Base-by-base conservation (phyloP, 2,113 vertebrate species). In the Campylomormyrus tamandua region DNA sequence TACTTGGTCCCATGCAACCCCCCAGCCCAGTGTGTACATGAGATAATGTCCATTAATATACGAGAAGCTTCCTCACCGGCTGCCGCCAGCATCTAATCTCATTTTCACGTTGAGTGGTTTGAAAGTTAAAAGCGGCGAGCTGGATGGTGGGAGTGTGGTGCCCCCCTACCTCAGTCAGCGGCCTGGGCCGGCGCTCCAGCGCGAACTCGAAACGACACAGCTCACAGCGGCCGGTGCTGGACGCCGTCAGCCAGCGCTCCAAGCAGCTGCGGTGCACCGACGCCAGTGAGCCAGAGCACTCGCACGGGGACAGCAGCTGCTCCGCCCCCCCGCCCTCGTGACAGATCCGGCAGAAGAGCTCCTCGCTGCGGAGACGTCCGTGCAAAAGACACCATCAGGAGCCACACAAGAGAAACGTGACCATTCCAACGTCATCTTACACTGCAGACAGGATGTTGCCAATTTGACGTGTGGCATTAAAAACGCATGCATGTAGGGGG, bases 311-410 rank as follows among this genome's bases (percentile, higher is more conserved):
- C 62, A 96, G 90, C 85, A 96, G 94, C 89, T 94, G 93, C 42
- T 92, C 95, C 0, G 87, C 87, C 0, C 46, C 5, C 0, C 7
- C 0, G 77, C 56, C 94, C 83, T 96, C 95, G 15, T 96, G 95
- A 90, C 95, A 96, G 92, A 96, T 96, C 90, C 95, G 93, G 35
- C 95, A 96, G 89, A 96, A 94, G 0, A 88, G 92, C 39, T 95
- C 94, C 52, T 96, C 94, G 0, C 91, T 91, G 91, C 88, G 89
- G 46, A 91, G 77, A 50, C 92, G 90, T 52, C 48, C 83, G 35
- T 19, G 50, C 6, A 50, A 62, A 49, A 10, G 46, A 27, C 83
- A 48, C n/a, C 9, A 10, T 53, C 27, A 15, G 17, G 6, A 21
- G 62, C 62, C 27, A 31, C 62, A 13, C 83, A 1, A 10, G 83